Percentiles rank a stretch among this genome's conserved stretches.
Conservation (phyloP, 2,797 vertebrate species). For the Cyclopterus lumpus region DNA sequence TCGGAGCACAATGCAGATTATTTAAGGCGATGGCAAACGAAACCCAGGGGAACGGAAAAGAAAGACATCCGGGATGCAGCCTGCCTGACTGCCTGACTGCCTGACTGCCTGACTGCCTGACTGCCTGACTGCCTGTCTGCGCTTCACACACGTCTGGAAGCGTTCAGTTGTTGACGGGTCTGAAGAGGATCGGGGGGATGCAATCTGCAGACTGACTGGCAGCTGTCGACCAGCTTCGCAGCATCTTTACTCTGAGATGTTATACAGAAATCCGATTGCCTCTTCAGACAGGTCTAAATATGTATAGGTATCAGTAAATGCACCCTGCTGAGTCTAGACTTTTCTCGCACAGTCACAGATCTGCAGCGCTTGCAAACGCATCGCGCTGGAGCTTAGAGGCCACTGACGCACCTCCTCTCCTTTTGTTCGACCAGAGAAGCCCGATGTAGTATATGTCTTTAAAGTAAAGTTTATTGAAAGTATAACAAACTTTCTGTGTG, state of each 20-base stretch:
- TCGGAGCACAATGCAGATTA: conserved; percentile 37
- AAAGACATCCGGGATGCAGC: conserved; percentile 33
- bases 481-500: neutral
- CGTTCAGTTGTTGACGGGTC: neutral
- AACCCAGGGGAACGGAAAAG: conserved; percentile 36
- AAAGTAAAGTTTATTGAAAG: neutral
- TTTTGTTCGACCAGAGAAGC: neutral
- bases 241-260: neutral
- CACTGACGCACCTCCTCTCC: neutral
- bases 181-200: conserved; percentile 3
- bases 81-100: no score
- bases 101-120: no score
- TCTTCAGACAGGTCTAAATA: neutral
- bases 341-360: neutral
- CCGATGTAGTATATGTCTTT: neutral
- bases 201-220: conserved; percentile 20
- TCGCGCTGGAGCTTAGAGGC: neutral
- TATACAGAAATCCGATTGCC: neutral
- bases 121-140: no score
- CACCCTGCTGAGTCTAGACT: neutral
- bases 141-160: conserved; percentile 11
- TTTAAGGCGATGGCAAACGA: conserved; percentile 28
- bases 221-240: neutral
- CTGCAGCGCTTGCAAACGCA: conserved; percentile 4
- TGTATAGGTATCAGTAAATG: neutral